Base-by-base conservation (phyloP, 2,888 invertebrate genomes). In the Dynastes tityus region DNA sequence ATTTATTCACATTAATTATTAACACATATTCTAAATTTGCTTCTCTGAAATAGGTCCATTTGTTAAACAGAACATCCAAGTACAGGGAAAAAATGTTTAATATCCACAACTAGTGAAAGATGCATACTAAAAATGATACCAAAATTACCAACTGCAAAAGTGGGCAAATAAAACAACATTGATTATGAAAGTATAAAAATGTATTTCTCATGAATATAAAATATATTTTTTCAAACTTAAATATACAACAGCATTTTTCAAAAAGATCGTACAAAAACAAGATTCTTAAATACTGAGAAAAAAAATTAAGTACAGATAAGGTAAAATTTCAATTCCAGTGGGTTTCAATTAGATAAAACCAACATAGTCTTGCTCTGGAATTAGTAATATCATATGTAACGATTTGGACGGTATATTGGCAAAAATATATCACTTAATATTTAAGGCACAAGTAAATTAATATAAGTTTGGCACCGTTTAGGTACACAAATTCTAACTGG, bases 211-310 rank as follows among this genome's bases (percentile, higher is more conserved):
- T 45, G 13, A 45, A 74, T 37, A 73, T 73, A 73, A 61, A 74
- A 74, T 74, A 74, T 63, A 74, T 74, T 74, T 74, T 45, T 29
- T 68, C 51, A 68, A 51, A 68, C 49, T 68, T 68, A 68, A 68
- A 68, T 68, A 68, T 68, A 68, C 27, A 68, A 51, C 29, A 63
- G 27, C 63, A 32, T 32, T 63, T 63, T 63, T 63, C 22, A 22
- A 58, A 32, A 63, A 63, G 29, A 13, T 13, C 29, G n/a, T 63
- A 63, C 27, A 63, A 63, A 63, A 13, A 13, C 9, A 13, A 32
- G 11, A 29, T 61, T 22, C 29, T 61, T 61, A 61, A 1, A 11
- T 27, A 61, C 29, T 22, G 29, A 11, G 27, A 61, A 61, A 29
- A 22, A 58, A 61, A 61, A 27, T 0, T 61, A 29, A 22, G 29